These are phyloP conservation scores for Apis cerana DNA, from an alignment of 1,140 invertebrate genomes.

Conservation along the genomic window DNA sequence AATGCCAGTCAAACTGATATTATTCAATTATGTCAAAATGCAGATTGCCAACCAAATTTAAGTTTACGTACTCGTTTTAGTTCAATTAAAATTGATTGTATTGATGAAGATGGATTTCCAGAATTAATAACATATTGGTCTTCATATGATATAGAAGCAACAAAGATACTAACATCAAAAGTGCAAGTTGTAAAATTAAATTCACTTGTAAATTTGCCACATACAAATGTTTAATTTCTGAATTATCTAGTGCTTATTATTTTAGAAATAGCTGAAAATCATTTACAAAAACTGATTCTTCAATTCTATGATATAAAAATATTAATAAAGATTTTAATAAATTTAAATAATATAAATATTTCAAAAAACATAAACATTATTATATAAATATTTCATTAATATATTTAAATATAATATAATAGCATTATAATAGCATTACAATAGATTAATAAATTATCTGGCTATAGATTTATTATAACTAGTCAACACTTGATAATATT, in stretches of 20 bases:
- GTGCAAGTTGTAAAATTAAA: slow-evolving; percentile 77
- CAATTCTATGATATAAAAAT: slow-evolving; percentile 16
- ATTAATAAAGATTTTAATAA: slow-evolving; percentile 12
- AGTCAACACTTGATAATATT: slow-evolving; percentile 17
- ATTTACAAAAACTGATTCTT: background rate
- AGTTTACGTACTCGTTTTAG: slow-evolving; percentile 83
- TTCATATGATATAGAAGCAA: slow-evolving; percentile 68
- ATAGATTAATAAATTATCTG: slow-evolving; percentile 22
- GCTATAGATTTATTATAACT: slow-evolving; percentile 28
- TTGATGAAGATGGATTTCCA: slow-evolving; percentile 87
- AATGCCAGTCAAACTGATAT: slow-evolving; percentile 89
- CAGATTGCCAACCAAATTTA: slow-evolving; percentile 88
- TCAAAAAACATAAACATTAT: slow-evolving; percentile 7
- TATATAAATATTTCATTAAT: slow-evolving; percentile 11
- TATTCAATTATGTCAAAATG: slow-evolving; percentile 85
- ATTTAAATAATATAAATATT: too few relatives aligned
- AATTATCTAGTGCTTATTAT: background rate
- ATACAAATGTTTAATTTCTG: slow-evolving; percentile 32
- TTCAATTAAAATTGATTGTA: slow-evolving; percentile 85
- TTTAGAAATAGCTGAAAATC: background rate
- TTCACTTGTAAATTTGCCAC: slow-evolving; percentile 58
- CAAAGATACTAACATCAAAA: slow-evolving; percentile 70
- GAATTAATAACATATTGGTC: slow-evolving; percentile 87
- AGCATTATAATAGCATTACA: too few relatives aligned
- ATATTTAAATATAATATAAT: slow-evolving; percentile 11